Base-by-base conservation (phyloP, 2,888 invertebrate genomes). In the Lochmaea crataegi region DNA sequence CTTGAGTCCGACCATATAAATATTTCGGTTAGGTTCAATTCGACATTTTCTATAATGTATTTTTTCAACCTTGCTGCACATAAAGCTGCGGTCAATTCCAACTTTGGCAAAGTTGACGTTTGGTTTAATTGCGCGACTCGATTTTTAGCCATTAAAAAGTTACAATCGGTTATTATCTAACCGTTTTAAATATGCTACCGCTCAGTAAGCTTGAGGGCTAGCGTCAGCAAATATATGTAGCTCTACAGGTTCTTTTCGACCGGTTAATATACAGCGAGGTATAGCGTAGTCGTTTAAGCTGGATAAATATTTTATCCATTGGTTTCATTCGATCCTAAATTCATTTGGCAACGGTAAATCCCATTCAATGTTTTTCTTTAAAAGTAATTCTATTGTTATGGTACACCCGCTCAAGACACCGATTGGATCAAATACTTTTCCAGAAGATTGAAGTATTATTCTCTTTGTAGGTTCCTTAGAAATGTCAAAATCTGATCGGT, bases 31-130 rank as follows among this genome's bases (percentile, higher is more conserved):
- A 45, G 0, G 45, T 45, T 45, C 0, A 45, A 14, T 45, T 60
- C 60, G 38, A 60, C 26, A 60, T 60, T 60, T 22, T 58, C 58
- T 14, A 26, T 26, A 0, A 26, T 60, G 12, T 60, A 26, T 11
- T 60, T 60, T 38, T 32, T 14, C n/a, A 60, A 60, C 26, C 60
- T 60, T 26, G 26, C n/a, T 32, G 60, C 60, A 60, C 26, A 60
- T 60, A 60, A 9, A 32, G 60, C 60, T 32, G 60, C 60, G 9
- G 60, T 60, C 26, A 60, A 26, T 60, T 60, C 60, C 12, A 60
- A 38, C 38, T 60, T 60, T 9, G 60, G 26, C 18, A 60, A 26
- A 11, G 60, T 60, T 7, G 26, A 18, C 26, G 38, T 60, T 5
- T 45, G 45, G 14, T 45, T 45, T 45, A 45, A 45, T 11, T 12